These are phyloP conservation scores for Lanistes nyassanus DNA, from an alignment of 1,140 invertebrate species.

Conservation along the genomic window DNA sequence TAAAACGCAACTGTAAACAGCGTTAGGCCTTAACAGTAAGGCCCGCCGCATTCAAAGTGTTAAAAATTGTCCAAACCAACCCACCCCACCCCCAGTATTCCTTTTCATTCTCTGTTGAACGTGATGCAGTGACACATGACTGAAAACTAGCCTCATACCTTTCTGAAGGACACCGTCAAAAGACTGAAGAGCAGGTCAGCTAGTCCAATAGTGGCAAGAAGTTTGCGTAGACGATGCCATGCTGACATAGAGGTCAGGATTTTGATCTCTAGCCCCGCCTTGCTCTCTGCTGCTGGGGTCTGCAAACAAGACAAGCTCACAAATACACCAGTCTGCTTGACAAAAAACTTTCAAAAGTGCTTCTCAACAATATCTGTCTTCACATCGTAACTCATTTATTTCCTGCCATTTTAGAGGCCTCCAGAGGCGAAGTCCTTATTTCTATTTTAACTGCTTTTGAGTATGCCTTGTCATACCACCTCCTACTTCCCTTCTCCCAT, in stretches of 20 bases:
- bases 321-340: background rate
- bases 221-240: slow-evolving; percentile 75
- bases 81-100: too few relatives aligned
- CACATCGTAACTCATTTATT: too few relatives aligned
- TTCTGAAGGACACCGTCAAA: slow-evolving; percentile 88
- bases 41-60: too few relatives aligned
- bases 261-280: slow-evolving; percentile 40
- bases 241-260: slow-evolving; percentile 66
- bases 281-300: slow-evolving; percentile 5
- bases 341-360: background rate
- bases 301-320: background rate
- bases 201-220: slow-evolving; percentile 76
- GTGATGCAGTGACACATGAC: too few relatives aligned
- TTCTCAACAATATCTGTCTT: background rate
- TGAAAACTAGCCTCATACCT: slow-evolving; percentile 67
- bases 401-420: too few relatives aligned
- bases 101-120: too few relatives aligned
- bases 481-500: too few relatives aligned
- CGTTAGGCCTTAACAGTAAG: too few relatives aligned
- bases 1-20: too few relatives aligned
- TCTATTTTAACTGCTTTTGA: too few relatives aligned
- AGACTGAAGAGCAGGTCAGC: slow-evolving; percentile 87
- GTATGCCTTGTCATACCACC: too few relatives aligned
- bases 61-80: background rate
- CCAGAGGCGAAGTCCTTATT: too few relatives aligned